phyloP scores from a whole-genome alignment of 2,888 invertebrate species.

The Rugalucina vietnamica region DNA sequence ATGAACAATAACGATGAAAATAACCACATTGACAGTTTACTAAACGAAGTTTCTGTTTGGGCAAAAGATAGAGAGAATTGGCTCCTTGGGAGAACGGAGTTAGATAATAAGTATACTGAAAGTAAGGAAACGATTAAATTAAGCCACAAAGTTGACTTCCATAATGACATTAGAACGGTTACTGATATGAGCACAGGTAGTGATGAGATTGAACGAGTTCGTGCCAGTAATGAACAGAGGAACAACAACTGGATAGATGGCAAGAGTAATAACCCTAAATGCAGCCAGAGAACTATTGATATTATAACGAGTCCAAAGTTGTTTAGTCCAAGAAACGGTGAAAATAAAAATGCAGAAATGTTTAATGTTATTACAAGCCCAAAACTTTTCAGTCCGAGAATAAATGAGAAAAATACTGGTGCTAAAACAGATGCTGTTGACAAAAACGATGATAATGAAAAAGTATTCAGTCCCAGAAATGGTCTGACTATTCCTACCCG shows the following conservation, averaged over 20 bases:
- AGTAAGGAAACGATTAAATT: not conserved
- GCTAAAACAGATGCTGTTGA: not conserved
- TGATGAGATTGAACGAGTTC: not conserved
- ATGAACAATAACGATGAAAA: not conserved
- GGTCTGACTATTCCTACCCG: not conserved
- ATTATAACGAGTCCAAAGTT: slow-evolving; percentile 56
- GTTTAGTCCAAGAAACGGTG: slow-evolving; percentile 36
- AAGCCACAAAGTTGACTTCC: not conserved
- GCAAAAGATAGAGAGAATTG: slow-evolving; percentile 59
- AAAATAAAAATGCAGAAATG: not conserved
- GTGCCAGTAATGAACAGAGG: slow-evolving; percentile 25
- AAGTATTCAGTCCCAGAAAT: not conserved
- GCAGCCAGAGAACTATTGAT: slow-evolving; percentile 20
- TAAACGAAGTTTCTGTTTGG: slow-evolving; percentile 56
- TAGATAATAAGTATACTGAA: not conserved
- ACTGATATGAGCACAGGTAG: not conserved
- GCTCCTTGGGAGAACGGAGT: slow-evolving; percentile 41
- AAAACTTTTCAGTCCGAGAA: too few species aligned
- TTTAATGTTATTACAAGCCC: too few species aligned
- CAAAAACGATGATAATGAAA: not conserved
- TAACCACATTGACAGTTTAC: slow-evolving; percentile 44
- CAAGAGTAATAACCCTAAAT: slow-evolving; percentile 15
- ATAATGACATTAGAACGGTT: not conserved
- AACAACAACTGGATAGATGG: slow-evolving; percentile 52
- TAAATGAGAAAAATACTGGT: not conserved